Conservation (phyloP, 2,113 vertebrate genomes). For the Oplegnathus fasciatus region DNA sequence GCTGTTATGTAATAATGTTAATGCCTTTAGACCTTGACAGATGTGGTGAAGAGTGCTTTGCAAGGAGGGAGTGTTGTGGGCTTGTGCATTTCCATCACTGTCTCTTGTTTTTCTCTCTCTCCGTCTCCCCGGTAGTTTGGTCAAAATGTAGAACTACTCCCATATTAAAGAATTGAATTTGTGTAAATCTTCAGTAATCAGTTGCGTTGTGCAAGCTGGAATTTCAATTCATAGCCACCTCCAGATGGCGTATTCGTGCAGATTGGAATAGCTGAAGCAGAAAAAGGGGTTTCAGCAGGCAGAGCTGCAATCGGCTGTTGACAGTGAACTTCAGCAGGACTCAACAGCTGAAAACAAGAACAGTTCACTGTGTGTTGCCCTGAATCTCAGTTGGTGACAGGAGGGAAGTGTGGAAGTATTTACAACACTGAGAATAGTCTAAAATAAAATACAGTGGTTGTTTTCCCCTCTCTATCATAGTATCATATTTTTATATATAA, state of each 20-base stretch:
- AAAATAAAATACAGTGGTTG: not conserved
- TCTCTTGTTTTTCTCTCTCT: not conserved
- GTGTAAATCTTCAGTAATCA: slow-evolving; percentile 35
- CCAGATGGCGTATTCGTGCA: slow-evolving; percentile 66
- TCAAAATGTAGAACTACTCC: not conserved
- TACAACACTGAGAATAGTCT: not conserved
- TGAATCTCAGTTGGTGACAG: slow-evolving; percentile 21
- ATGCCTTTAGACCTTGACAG: slow-evolving; percentile 62
- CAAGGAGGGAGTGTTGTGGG: not conserved
- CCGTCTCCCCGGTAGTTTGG: not conserved
- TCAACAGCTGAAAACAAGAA: slow-evolving; percentile 19
- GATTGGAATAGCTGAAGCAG: slow-evolving; percentile 16
- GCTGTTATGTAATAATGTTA: slow-evolving; percentile 67
- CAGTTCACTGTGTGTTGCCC: not conserved
- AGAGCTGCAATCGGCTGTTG: slow-evolving; percentile 9
- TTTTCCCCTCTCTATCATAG: not conserved
- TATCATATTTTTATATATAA: not conserved
- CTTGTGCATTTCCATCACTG: slow-evolving; percentile 12
- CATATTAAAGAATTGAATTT: not conserved
- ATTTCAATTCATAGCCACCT: slow-evolving; percentile 27
- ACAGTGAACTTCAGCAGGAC: slow-evolving; percentile 24
- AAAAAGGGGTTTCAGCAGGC: slow-evolving; percentile 26
- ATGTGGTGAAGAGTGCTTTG: slow-evolving; percentile 57
- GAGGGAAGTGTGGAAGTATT: not conserved
- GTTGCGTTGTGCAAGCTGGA: not conserved